Evolutionary conservation across 2,888 invertebrate species (phyloP).

Genomic region (Drosophila flavopinicola): DNA sequence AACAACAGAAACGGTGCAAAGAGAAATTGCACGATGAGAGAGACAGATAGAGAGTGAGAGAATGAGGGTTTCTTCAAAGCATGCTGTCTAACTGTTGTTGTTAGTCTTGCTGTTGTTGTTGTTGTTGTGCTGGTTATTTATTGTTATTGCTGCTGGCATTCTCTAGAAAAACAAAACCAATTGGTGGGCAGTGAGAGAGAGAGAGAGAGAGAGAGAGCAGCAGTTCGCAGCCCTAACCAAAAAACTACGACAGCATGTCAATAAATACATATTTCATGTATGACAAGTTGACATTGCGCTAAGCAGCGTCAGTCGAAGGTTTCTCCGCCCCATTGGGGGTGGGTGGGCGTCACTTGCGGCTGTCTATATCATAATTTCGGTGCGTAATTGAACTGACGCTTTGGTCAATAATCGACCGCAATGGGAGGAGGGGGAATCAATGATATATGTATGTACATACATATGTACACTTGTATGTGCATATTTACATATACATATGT

Average conservation of each 20-base stretch:
- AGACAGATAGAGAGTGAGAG: constrained; percentile 11
- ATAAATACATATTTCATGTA: constrained; percentile 73
- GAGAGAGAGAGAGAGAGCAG: no score
- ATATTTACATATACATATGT: neutral
- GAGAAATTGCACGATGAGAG: constrained; percentile 23
- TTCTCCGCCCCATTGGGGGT: neutral
- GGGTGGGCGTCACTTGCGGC: constrained; percentile 5
- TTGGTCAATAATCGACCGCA: constrained; percentile 16
- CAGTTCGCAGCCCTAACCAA: constrained; percentile 24
- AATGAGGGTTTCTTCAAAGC: constrained; percentile 4
- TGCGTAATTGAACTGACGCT: constrained; percentile 35
- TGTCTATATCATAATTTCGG: constrained; percentile 18
- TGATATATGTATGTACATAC: neutral
- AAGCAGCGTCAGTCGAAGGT: constrained; percentile 21
- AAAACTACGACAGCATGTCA: constrained; percentile 32
- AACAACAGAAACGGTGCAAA: constrained; percentile 25
- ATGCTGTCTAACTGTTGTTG: constrained; percentile 15
- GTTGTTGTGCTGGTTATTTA: constrained; percentile 45
- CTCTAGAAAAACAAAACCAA: constrained; percentile 16
- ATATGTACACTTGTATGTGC: neutral
- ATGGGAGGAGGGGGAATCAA: neutral
- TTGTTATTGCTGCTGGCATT: constrained; percentile 48
- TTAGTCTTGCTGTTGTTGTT: constrained; percentile 17
- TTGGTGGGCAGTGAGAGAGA: constrained; percentile 4
- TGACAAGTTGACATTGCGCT: constrained; percentile 62